Percentiles rank a stretch among this genome's conserved stretches.
Conservation (phyloP, 1,140 invertebrate genomes). For the Pseudomyrmex pallidus region DNA sequence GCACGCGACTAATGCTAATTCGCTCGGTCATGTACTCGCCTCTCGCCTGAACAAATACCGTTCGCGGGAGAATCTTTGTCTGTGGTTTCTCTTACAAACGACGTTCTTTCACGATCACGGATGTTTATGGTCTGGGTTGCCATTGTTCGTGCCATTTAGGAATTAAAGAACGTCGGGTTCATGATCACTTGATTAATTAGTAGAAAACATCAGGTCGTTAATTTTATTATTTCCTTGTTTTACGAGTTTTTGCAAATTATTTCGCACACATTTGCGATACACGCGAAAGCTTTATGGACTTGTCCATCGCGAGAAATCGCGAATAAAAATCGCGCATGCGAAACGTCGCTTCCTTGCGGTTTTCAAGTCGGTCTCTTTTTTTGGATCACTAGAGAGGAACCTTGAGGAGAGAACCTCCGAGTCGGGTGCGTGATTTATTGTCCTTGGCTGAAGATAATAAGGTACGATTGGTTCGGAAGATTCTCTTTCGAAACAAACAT, state of each 20-base stretch:
- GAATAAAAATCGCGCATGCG: slow-evolving; percentile 59
- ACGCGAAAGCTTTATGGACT: not conserved
- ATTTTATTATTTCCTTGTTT: not conserved
- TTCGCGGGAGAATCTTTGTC: slow-evolving; percentile 30
- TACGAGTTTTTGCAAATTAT: no score
- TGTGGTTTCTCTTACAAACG: not conserved
- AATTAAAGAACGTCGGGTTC: no score
- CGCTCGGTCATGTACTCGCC: slow-evolving; percentile 29
- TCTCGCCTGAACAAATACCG: slow-evolving; percentile 39
- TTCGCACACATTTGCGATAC: not conserved
- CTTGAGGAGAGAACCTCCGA: slow-evolving; percentile 56
- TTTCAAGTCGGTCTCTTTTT: slow-evolving; percentile 62
- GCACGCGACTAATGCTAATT: slow-evolving; percentile 65
- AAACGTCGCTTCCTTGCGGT: slow-evolving; percentile 66
- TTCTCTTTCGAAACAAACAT: slow-evolving; percentile 72
- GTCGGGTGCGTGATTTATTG: slow-evolving; percentile 71
- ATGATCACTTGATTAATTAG: no score
- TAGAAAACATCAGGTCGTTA: not conserved
- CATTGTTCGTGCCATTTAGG: slow-evolving; percentile 13
- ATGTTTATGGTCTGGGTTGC: slow-evolving; percentile 3
- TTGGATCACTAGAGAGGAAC: slow-evolving; percentile 68
- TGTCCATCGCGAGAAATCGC: slow-evolving; percentile 49
- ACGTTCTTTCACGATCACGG: not conserved
- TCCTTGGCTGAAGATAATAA: slow-evolving; percentile 73
- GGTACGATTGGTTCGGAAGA: slow-evolving; percentile 69